A percentile compares a stretch with the other conserved stretches of the same genome.
Conservation (phyloP, 2,797 vertebrate species). For the Halcyon leucocephala region DNA sequence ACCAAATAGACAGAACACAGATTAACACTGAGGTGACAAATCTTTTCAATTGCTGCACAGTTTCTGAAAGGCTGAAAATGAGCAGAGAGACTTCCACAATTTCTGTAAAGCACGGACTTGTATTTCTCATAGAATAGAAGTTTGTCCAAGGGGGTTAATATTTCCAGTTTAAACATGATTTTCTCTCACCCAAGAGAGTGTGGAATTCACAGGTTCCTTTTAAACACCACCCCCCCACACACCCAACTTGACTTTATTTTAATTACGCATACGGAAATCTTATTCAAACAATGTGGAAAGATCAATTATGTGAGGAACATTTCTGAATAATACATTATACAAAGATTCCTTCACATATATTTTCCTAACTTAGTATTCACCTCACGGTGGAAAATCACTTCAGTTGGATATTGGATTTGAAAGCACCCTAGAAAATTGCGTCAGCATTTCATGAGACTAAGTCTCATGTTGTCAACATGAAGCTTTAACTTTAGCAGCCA, state of each 20-base stretch:
- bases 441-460: neutral
- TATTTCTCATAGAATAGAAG: neutral
- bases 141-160: neutral
- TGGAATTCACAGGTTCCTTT: neutral
- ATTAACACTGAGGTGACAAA: neutral
- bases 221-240: too few species aligned
- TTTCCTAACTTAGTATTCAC: neutral
- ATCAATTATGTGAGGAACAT: neutral
- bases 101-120: neutral
- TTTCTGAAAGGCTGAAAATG: neutral
- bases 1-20: neutral
- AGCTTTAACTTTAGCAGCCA: neutral
- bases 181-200: neutral
- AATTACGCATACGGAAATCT: neutral
- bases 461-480: accelerated
- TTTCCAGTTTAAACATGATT: neutral
- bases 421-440: neutral
- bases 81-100: neutral
- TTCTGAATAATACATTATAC: neutral
- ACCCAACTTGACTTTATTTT: neutral
- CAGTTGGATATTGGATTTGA: neutral
- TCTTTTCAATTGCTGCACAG: neutral
- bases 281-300: neutral
- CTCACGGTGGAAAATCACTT: neutral
- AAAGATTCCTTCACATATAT: neutral